Base-by-base conservation (phyloP, 2,888 invertebrate genomes). In the Epinotia bilunana region DNA sequence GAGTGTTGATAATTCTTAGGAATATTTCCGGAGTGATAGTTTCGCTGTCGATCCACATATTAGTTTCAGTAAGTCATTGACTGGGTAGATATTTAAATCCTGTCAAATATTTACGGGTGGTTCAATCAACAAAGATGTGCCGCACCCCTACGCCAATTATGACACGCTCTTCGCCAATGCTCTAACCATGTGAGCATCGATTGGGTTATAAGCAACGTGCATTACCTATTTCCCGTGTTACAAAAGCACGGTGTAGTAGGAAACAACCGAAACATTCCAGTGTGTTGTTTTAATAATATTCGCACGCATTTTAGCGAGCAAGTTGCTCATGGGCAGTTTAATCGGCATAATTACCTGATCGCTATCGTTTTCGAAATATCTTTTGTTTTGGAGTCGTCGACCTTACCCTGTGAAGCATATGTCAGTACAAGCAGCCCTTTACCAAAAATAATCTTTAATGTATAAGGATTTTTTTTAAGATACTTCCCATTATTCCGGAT, bases 261-360 rank as follows among this genome's bases (percentile, higher is more conserved):
- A 70, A 33, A 73, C 16, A 13, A 72, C 65, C 46, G 62, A n/a
- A 70, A 49, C 72, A 68, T 67, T 70, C 75, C 73, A 43, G 73
- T 62, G 23, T 62, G 72, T 57, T 65, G 58, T 43, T 72, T 61
- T 53, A 69, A 72, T 73, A 75, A 74, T 72, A 78, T 78, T 78
- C 78, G 69, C 77, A 76, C 78, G 68, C 73, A 68, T 77, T 78
- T 77, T 71, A 72, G 77, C 67, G 67, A 71, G 75, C 72, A 77
- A 75, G 75, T 77, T 78, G 73, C 65, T 60, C 58, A 33, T 53
- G 73, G 43, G 69, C 71, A 71, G 70, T 74, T 73, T 75, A 77
- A 76, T 78, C 74, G 76, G 65, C 71, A 74, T 77, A 78, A 78
- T 77, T 76, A 73, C 72, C 71, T 64, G 77, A 78, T 78, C 73